Evolutionary conservation across 2,888 invertebrate species (phyloP).

Genomic region (Schizotus pectinicornis): DNA sequence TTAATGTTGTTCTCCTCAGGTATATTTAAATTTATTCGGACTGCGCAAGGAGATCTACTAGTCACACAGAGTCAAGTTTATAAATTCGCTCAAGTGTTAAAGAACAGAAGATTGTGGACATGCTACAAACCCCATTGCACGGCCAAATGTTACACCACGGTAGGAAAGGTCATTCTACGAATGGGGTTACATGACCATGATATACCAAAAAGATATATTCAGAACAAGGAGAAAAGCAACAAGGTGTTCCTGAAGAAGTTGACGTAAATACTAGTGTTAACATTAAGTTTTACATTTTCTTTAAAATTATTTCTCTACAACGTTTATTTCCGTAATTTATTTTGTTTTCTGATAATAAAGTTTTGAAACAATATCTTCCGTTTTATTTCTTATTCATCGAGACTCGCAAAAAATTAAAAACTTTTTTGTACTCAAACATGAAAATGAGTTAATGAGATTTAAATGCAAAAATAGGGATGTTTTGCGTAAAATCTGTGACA

Average conservation of each 20-base stretch:
- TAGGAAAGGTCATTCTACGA: constrained; percentile 42
- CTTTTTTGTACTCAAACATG: too few species aligned
- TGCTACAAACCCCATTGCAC: constrained; percentile 42
- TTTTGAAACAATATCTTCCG: too few species aligned
- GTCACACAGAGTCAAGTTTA: constrained; percentile 48
- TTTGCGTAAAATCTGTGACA: too few species aligned
- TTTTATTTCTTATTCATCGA: too few species aligned
- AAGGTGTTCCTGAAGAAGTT: constrained; percentile 31
- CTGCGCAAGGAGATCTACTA: constrained; percentile 35
- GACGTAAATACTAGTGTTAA: not conserved
- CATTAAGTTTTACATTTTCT: not conserved
- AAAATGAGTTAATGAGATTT: too few species aligned
- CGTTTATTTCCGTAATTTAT: too few species aligned
- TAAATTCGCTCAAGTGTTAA: constrained; percentile 34
- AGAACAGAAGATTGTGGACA: constrained; percentile 40
- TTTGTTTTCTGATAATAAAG: too few species aligned
- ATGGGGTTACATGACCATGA: constrained; percentile 45
- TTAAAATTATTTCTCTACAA: not conserved
- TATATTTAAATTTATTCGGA: constrained; percentile 41
- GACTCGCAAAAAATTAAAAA: too few species aligned
- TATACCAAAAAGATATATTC: constrained; percentile 38
- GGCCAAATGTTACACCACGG: constrained; percentile 44
- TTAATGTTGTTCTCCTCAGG: constrained; percentile 33
- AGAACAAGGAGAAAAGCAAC: constrained; percentile 33
- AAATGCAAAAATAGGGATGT: too few species aligned